phyloP scores from a whole-genome alignment of 1,140 invertebrate genomes.

The Ylistrum balloti region DNA sequence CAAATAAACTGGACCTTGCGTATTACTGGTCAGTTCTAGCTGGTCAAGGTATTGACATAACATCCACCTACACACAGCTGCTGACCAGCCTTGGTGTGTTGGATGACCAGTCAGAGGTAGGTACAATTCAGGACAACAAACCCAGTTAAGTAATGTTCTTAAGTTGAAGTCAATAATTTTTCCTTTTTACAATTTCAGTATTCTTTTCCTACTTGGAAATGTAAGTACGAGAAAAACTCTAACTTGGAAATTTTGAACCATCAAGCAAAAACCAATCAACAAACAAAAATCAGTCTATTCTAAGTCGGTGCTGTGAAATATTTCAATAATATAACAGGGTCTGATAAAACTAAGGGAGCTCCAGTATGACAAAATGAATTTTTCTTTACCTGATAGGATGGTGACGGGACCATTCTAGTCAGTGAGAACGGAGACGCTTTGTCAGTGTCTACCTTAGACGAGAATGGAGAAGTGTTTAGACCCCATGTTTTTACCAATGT shows the following conservation, averaged over 20 bases:
- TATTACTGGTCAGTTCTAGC: slow-evolving; percentile 75
- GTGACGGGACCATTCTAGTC: not conserved
- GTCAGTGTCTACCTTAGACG: not conserved
- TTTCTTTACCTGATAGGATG: not conserved
- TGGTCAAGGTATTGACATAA: slow-evolving; percentile 63
- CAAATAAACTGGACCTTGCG: slow-evolving; percentile 71
- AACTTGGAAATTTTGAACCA: no score
- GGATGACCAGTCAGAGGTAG: not conserved
- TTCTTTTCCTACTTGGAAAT: no score
- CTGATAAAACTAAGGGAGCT: not conserved
- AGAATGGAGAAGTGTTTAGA: slow-evolving; percentile 22
- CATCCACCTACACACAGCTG: slow-evolving; percentile 66
- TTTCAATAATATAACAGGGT: no score
- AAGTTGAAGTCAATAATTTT: no score
- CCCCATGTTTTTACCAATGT: slow-evolving; percentile 38
- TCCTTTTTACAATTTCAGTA: no score
- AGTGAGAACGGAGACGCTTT: not conserved
- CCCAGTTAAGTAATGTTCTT: no score
- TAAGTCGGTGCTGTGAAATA: no score
- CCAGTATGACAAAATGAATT: not conserved
- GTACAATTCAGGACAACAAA: no score
- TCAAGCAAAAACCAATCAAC: no score
- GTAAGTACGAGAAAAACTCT: no score
- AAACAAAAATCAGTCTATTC: no score
- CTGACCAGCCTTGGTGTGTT: slow-evolving; percentile 65